These are phyloP conservation scores for Platycercus adscitus DNA, from an alignment of 2,113 vertebrate species.

Conservation along the genomic window DNA sequence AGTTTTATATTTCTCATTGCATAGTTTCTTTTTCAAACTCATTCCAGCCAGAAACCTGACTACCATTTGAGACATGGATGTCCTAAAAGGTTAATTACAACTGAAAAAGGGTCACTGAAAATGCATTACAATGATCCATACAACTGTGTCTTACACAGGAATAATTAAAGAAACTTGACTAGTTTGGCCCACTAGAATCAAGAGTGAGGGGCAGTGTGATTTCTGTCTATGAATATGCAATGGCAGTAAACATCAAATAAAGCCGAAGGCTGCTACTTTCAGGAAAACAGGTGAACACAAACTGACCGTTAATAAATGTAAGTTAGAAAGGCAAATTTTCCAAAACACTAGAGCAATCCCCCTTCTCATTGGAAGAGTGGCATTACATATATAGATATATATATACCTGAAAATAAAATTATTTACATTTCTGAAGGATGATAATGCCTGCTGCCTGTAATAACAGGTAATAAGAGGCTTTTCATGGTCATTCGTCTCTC, in stretches of 20 bases:
- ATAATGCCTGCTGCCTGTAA: background rate
- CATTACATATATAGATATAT: too few relatives aligned
- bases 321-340: background rate
- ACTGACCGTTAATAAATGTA: background rate
- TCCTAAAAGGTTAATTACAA: background rate
- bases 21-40: background rate
- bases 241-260: background rate
- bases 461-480: background rate
- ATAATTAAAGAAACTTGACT: background rate
- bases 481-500: background rate
- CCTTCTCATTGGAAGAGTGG: background rate
- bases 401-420: background rate
- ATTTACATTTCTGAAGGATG: background rate
- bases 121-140: background rate
- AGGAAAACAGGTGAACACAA: background rate
- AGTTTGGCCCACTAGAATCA: background rate
- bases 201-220: background rate
- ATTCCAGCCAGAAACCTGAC: background rate
- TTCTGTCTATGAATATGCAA: background rate
- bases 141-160: background rate
- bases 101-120: background rate
- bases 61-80: rapidly evolving
- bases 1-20: background rate
- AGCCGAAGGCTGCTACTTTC: background rate
- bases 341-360: background rate